phyloP scores from a whole-genome alignment of 2,797 vertebrate species.

The Semotilus atromaculatus region DNA sequence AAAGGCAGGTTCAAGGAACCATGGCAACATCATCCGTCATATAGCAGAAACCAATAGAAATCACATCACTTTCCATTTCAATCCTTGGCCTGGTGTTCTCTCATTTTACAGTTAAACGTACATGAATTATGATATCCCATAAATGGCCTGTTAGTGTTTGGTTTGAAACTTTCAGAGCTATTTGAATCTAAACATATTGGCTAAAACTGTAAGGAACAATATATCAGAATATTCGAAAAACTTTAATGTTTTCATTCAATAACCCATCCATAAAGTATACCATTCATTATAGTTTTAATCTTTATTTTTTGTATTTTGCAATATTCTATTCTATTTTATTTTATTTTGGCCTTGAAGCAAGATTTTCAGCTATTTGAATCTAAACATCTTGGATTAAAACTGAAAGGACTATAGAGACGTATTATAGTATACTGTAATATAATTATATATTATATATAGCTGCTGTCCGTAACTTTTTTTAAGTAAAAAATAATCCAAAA shows the following conservation, averaged over 20 bases:
- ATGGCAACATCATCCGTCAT: constrained; percentile 64
- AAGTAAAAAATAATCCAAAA: too few relatives aligned
- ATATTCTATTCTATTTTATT: too few relatives aligned
- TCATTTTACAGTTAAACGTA: constrained; percentile 34
- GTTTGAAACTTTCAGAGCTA: background rate
- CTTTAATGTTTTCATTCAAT: constrained; percentile 3
- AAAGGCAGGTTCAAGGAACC: constrained; percentile 60
- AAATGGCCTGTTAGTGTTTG: constrained; percentile 13
- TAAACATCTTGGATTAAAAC: background rate
- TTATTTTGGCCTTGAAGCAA: background rate
- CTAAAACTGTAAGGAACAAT: background rate
- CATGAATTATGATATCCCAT: constrained; percentile 2
- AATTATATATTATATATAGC: too few relatives aligned
- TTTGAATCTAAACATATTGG: background rate
- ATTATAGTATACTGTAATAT: background rate
- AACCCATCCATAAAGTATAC: background rate
- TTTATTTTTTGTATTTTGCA: too few relatives aligned
- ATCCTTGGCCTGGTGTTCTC: constrained; percentile 46
- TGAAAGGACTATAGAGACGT: background rate
- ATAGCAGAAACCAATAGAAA: constrained; percentile 62
- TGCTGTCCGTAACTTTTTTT: too few relatives aligned
- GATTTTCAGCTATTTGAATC: background rate
- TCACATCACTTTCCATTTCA: constrained; percentile 53
- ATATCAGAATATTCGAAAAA: background rate
- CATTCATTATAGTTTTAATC: too few relatives aligned